Evolutionary conservation across 2,113 vertebrate genomes (phyloP).

Genomic region (Eurypyga helias): DNA sequence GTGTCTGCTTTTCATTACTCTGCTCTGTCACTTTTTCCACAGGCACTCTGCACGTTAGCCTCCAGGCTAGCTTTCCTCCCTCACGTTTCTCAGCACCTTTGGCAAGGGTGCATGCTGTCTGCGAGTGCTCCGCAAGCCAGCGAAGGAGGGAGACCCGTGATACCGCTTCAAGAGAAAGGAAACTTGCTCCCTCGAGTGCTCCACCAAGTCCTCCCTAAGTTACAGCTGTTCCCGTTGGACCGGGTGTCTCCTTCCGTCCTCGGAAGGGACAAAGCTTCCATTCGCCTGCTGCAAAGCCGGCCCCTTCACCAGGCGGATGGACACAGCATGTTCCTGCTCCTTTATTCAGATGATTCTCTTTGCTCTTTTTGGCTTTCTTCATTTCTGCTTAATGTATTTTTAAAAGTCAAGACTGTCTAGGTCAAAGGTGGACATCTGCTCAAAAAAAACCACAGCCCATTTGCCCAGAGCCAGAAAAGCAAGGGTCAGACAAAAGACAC

Average conservation of each 20-base stretch:
- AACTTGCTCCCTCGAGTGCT: background rate
- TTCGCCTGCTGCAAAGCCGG: background rate
- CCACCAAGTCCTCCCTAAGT: background rate
- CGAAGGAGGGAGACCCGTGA: background rate
- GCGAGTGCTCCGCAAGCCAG: background rate
- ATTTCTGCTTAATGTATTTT: background rate
- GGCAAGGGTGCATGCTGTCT: background rate
- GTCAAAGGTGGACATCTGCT: background rate
- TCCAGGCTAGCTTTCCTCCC: background rate
- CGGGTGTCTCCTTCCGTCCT: fast-evolving
- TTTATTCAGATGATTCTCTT: background rate
- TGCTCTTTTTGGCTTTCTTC: background rate
- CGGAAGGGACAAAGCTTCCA: background rate
- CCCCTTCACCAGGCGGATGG: background rate
- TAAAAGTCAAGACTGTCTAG: background rate
- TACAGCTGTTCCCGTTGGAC: background rate
- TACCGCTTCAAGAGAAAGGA: background rate
- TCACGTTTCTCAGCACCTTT: background rate
- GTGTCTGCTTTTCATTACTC: conserved; percentile 55
- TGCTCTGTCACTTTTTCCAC: conserved; percentile 46
- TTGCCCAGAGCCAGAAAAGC: background rate
- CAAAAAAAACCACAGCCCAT: background rate
- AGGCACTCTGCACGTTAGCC: background rate
- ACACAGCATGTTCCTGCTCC: background rate
- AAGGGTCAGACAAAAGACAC: background rate